phyloP scores from a whole-genome alignment of 2,113 vertebrate species.

The Oncorhynchus kisutch region DNA sequence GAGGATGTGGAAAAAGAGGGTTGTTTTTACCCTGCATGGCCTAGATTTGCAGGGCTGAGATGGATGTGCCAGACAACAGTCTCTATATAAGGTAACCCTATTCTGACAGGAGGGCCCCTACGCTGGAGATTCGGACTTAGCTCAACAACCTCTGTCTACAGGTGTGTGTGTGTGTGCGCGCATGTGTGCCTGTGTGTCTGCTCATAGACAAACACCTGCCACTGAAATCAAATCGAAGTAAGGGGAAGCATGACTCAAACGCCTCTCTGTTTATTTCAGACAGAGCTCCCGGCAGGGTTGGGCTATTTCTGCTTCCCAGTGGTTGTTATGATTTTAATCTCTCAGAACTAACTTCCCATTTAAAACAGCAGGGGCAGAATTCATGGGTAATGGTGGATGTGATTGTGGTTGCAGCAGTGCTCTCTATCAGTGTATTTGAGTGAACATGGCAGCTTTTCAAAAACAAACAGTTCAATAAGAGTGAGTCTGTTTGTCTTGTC shows the following conservation, averaged over 20 bases:
- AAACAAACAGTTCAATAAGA: background rate
- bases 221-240: constrained; percentile 8
- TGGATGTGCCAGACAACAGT: too few relatives aligned
- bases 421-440: background rate
- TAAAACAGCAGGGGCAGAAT: background rate
- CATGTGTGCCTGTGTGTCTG: background rate
- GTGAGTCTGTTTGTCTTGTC: background rate
- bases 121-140: too few relatives aligned
- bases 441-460: background rate
- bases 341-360: background rate
- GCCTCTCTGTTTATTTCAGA: background rate
- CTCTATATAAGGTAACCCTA: too few relatives aligned
- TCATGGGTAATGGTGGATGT: background rate
- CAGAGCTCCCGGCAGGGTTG: background rate
- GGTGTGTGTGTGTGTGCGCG: background rate
- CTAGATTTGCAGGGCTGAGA: too few relatives aligned
- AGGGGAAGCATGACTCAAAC: background rate
- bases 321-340: background rate
- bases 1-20: too few relatives aligned
- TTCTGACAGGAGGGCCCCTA: too few relatives aligned
- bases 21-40: too few relatives aligned
- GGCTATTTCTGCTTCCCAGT: background rate
- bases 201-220: constrained; percentile 24
- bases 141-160: background rate
- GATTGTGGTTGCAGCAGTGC: background rate